These are phyloP conservation scores for Dexiosoma caninum DNA, from an alignment of 2,888 invertebrate genomes.

Conservation along the genomic window DNA sequence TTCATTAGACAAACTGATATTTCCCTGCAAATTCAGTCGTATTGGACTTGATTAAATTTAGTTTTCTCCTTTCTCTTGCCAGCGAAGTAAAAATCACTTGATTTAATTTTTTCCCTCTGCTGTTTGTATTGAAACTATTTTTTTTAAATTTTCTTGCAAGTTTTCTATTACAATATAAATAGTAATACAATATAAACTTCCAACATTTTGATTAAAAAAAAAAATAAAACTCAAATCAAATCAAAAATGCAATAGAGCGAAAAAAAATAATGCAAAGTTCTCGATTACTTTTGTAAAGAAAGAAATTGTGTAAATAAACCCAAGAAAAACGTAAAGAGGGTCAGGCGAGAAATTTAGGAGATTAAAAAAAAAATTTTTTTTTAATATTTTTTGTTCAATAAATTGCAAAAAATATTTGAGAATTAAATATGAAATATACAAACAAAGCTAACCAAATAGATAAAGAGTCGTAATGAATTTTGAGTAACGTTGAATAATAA, in stretches of 20 bases:
- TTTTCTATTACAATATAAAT: constrained; percentile 26
- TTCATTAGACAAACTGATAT: background rate
- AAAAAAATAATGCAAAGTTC: constrained; percentile 37
- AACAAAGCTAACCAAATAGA: too few species aligned
- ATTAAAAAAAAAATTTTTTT: too few species aligned
- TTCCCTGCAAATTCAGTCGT: constrained; percentile 27
- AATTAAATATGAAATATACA: too few species aligned
- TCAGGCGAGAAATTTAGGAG: background rate
- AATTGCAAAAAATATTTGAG: too few species aligned
- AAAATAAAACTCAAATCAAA: background rate
- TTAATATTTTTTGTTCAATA: too few species aligned
- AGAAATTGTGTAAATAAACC: background rate
- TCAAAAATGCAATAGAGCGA: constrained; percentile 12
- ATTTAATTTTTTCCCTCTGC: background rate
- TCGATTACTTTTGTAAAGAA: constrained; percentile 25
- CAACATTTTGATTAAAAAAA: constrained; percentile 13
- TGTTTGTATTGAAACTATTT: background rate
- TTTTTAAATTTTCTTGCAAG: background rate
- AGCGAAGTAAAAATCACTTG: constrained; percentile 7
- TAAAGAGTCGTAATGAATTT: too few species aligned
- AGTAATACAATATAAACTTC: constrained; percentile 19
- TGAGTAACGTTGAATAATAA: too few species aligned
- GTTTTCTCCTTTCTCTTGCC: constrained; percentile 2
- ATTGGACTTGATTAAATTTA: constrained; percentile 40
- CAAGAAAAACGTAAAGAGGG: background rate